Percentiles rank a stretch among this genome's conserved stretches.
These are phyloP conservation scores for Pyrrhosoma nymphula DNA, from an alignment of 2,888 invertebrate species.

Conservation along the genomic window DNA sequence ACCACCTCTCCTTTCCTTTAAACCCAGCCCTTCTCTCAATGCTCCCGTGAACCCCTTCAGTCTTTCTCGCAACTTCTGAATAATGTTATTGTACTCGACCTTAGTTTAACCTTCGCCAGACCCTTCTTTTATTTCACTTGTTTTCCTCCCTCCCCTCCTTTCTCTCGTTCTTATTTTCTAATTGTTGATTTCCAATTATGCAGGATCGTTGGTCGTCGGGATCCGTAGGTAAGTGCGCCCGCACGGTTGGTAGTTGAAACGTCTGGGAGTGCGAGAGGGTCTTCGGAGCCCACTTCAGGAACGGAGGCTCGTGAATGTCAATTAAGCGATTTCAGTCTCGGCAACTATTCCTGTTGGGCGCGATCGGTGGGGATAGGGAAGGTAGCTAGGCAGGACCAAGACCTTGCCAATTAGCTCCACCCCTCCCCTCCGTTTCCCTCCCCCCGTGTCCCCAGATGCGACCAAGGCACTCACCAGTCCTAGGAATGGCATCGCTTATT, in stretches of 20 bases:
- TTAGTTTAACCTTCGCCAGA: neutral
- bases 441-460: neutral
- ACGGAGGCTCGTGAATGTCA: neutral
- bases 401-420: neutral
- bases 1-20: neutral
- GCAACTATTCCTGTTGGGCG: neutral
- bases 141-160: no score
- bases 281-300: neutral
- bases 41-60: neutral
- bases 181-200: constrained; percentile 18
- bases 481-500: neutral
- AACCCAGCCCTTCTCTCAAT: neutral
- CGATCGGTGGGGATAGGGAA: no score
- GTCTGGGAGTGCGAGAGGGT: neutral
- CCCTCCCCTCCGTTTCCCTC: no score
- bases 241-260: neutral
- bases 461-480: neutral
- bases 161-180: neutral
- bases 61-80: neutral
- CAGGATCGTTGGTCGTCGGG: neutral
- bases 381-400: no score
- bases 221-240: neutral
- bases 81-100: constrained; percentile 4
- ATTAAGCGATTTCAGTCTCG: neutral
- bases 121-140: neutral